Evolutionary conservation across 2,888 invertebrate species (phyloP).

Genomic region (Baronia brevicornis): DNA sequence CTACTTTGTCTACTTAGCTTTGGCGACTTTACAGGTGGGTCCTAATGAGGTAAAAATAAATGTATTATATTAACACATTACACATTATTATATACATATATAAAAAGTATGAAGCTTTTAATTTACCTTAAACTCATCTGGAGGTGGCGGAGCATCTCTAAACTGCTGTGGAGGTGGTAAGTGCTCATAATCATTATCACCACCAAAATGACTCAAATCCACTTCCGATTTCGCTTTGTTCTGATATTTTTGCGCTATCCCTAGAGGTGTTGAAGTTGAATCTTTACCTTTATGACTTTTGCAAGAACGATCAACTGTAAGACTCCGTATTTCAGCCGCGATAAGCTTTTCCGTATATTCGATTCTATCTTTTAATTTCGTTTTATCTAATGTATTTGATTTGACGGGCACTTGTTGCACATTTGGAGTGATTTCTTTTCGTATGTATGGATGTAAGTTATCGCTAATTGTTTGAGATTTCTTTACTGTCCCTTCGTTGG

Average conservation of each 20-base stretch:
- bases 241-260: conserved; percentile 47
- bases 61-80: conserved; percentile 1
- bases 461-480: conserved; percentile 66
- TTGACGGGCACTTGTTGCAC: conserved; percentile 35
- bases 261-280: conserved; percentile 33
- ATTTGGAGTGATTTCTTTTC: conserved; percentile 61
- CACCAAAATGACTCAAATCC: conserved; percentile 70
- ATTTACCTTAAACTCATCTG: conserved; percentile 79
- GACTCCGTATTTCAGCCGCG: conserved; percentile 65
- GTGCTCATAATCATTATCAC: conserved; percentile 80
- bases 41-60: conserved; percentile 34
- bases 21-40: conserved; percentile 63
- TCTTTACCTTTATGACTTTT: conserved; percentile 48
- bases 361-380: conserved; percentile 60
- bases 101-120: conserved; percentile 9
- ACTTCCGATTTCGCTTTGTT: conserved; percentile 77
- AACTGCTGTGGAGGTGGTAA: conserved; percentile 90
- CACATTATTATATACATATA: conserved; percentile 5
- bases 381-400: conserved; percentile 42
- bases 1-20: conserved; percentile 61
- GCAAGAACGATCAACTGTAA: conserved; percentile 57
- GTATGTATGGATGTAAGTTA: conserved; percentile 68
- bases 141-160: conserved; percentile 86
- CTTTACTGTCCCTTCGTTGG: conserved; percentile 54
- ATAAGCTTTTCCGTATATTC: conserved; percentile 67